Base-by-base conservation (phyloP, 1,140 invertebrate genomes). In the Aphis craccivora region DNA sequence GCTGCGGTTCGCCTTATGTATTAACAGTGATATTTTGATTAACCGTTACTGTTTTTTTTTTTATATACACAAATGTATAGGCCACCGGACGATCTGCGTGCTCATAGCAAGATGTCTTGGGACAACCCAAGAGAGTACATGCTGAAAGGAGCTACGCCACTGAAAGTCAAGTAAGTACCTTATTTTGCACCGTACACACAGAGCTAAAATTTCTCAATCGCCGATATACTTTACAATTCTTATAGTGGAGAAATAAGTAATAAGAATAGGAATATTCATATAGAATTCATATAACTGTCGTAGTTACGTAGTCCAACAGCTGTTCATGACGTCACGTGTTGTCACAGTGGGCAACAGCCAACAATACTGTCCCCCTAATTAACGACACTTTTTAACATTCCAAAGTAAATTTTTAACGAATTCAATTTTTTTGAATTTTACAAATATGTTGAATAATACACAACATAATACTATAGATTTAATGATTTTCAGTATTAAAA, bases 111-210 rank as follows among this genome's bases (percentile, higher is more conserved):
- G 45, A 93, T 93, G 91, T 93, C 91, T 25, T 93, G 91, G 91
- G 91, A 93, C 91, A 93, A 93, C 37, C 91, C 91, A 14, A 53
- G 91, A 48, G 91, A 93, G 22, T 93, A 93, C 91, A 93, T 93
- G 91, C 91, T 93, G 43, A 93, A 93, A 30, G 91, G 91, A 14
- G 91, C 91, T 11, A 93, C 91, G 37, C 91, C 91, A 35, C 48
- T 93, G 7, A 93, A 93, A 93, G 91, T 93, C 91, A 93, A 93
- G 91, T 93, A 48, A 93, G 91, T 86, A 11, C 30, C 45, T n/a
- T 14, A 18, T 18, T 18, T 30, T 86, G 30, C 22, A 25, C 40
- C 3, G 2, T 2, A n/a, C 60, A n/a, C 60, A 0, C 14, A 0
- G 14, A n/a, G 30, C 2, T 76, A n/a, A 76, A 76, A 76, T 76